Conservation (phyloP, 2,797 vertebrate species). For the Urocyon cinereoargenteus region DNA sequence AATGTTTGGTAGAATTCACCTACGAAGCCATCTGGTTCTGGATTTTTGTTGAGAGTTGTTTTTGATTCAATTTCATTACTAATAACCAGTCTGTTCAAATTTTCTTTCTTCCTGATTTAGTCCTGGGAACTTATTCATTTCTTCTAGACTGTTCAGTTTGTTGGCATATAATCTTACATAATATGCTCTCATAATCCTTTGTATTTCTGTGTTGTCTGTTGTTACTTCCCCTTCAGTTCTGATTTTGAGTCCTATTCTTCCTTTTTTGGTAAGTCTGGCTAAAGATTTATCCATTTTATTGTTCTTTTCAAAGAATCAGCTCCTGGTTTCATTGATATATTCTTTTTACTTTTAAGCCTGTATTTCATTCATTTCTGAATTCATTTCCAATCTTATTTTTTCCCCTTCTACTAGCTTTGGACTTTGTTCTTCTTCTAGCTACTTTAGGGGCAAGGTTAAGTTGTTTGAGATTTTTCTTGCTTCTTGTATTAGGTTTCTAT, state of each 20-base stretch:
- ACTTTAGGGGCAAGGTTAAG: neutral
- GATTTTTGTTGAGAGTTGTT: neutral
- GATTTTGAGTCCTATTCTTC: neutral
- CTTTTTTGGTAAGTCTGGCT: neutral
- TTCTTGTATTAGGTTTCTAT: neutral
- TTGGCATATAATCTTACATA: neutral
- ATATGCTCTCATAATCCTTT: neutral
- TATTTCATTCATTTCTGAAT: neutral
- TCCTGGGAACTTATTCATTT: neutral
- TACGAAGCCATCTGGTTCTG: neutral
- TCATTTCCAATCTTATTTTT: neutral
- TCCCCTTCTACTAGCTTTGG: neutral
- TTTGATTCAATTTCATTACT: neutral
- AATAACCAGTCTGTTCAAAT: neutral
- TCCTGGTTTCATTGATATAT: neutral
- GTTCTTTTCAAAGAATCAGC: neutral
- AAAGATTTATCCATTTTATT: neutral
- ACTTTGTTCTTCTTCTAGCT: neutral
- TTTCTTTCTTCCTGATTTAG: neutral
- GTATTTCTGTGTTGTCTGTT: neutral
- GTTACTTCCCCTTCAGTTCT: neutral
- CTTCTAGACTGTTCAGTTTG: neutral
- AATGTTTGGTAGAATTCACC: neutral
- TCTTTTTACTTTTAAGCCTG: neutral
- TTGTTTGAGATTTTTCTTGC: neutral